A percentile compares a stretch with the other conserved stretches of the same genome.
Conservation (phyloP, 2,888 invertebrate species). For the Zygogramma bicolorata region DNA sequence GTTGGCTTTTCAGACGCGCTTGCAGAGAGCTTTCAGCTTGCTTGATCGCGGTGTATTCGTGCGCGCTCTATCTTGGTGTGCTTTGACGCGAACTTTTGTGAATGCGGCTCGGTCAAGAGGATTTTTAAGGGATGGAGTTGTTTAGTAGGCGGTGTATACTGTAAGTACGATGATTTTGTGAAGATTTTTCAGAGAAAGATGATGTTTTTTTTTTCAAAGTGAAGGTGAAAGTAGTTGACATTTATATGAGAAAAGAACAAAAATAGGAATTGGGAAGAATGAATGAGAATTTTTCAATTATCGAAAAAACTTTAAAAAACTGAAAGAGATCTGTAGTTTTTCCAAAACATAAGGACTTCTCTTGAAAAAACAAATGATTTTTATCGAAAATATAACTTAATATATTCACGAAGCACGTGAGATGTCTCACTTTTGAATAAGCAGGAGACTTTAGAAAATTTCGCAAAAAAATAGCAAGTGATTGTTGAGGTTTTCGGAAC, state of each 20-base stretch:
- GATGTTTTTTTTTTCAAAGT: not conserved
- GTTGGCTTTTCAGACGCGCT: not conserved
- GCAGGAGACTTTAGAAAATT: too few species aligned
- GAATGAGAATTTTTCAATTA: too few species aligned
- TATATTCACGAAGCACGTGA: too few species aligned
- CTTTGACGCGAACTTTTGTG: not conserved
- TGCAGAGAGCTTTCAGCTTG: not conserved
- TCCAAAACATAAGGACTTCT: too few species aligned
- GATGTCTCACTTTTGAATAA: not conserved
- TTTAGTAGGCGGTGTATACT: conserved; percentile 32
- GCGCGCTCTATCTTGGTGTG: not conserved
- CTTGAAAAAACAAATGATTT: too few species aligned
- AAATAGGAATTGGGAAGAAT: too few species aligned
- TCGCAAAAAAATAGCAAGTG: too few species aligned
- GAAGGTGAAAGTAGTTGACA: not conserved
- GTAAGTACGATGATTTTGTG: conserved; percentile 29
- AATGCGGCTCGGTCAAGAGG: conserved; percentile 11
- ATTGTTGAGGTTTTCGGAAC: too few species aligned
- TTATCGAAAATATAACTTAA: too few species aligned
- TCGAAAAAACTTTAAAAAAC: too few species aligned
- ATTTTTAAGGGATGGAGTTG: conserved; percentile 28
- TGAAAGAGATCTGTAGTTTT: too few species aligned
- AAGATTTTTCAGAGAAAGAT: not conserved
- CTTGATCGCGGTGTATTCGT: not conserved
- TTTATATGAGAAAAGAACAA: not conserved